Conservation (phyloP, 1,140 invertebrate genomes). For the Hesperophylax magnus region DNA sequence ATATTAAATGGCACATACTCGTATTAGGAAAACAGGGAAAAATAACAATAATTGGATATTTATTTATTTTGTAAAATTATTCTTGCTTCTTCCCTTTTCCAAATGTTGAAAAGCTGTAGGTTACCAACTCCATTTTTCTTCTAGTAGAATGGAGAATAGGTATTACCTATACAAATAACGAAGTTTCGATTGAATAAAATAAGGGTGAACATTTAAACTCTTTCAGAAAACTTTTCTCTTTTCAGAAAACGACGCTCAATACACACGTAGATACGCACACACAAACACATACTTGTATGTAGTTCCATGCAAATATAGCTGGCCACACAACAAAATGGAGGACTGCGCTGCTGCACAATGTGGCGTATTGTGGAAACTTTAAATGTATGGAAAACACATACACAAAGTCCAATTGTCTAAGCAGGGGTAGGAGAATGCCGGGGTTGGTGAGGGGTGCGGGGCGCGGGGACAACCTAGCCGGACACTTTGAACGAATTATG, state of each 20-base stretch:
- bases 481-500: slow-evolving; percentile 74
- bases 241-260: background rate
- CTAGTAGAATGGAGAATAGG: too few relatives aligned
- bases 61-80: too few relatives aligned
- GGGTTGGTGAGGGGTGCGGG: slow-evolving; percentile 32
- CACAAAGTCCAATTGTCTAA: slow-evolving; percentile 30
- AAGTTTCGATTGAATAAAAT: slow-evolving; percentile 4
- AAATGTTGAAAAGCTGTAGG: too few relatives aligned
- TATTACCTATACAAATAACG: background rate
- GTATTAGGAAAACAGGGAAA: too few relatives aligned
- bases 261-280: background rate
- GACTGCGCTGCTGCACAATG: slow-evolving; percentile 16
- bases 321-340: slow-evolving; percentile 21
- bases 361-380: slow-evolving; percentile 41
- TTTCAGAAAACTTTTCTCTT: too few relatives aligned
- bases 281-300: background rate
- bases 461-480: slow-evolving; percentile 66
- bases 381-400: slow-evolving; percentile 40
- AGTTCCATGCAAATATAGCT: slow-evolving; percentile 35
- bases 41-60: too few relatives aligned
- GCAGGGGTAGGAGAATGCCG: slow-evolving; percentile 29
- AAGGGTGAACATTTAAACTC: background rate
- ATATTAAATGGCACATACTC: too few relatives aligned
- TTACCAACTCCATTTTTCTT: too few relatives aligned
- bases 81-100: too few relatives aligned